A percentile compares a stretch with the other conserved stretches of the same genome.
Conservation (phyloP, 1,140 invertebrate genomes). For the Reticulitermes speratus region DNA sequence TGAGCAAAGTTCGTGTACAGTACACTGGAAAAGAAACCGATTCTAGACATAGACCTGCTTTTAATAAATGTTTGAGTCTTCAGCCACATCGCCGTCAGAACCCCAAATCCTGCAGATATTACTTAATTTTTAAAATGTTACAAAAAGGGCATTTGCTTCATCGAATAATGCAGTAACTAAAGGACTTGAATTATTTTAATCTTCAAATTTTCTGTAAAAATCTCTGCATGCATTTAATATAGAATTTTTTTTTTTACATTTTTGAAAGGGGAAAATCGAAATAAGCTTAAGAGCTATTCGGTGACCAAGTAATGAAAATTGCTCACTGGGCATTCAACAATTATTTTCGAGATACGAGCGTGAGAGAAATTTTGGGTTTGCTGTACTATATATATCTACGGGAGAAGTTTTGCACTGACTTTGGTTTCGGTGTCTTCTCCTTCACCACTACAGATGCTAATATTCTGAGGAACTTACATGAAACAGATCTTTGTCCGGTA, state of each 20-base stretch:
- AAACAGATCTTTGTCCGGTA: not conserved
- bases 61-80: no score
- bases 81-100: no score
- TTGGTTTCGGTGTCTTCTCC: not conserved
- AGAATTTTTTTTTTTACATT: not conserved
- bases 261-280: not conserved
- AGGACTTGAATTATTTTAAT: no score
- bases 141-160: no score
- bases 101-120: no score
- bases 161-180: no score
- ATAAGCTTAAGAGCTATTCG: not conserved
- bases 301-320: conserved; percentile 10
- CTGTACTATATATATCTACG: not conserved
- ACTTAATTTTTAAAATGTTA: no score
- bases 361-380: not conserved
- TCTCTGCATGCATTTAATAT: no score
- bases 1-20: no score
- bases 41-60: no score
- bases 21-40: no score
- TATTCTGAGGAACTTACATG: not conserved
- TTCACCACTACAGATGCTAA: not conserved
- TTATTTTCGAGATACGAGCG: not conserved
- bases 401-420: not conserved
- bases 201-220: no score
- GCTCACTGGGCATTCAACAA: not conserved